phyloP scores from a whole-genome alignment of 2,797 vertebrate genomes.

The Channallabes apus region DNA sequence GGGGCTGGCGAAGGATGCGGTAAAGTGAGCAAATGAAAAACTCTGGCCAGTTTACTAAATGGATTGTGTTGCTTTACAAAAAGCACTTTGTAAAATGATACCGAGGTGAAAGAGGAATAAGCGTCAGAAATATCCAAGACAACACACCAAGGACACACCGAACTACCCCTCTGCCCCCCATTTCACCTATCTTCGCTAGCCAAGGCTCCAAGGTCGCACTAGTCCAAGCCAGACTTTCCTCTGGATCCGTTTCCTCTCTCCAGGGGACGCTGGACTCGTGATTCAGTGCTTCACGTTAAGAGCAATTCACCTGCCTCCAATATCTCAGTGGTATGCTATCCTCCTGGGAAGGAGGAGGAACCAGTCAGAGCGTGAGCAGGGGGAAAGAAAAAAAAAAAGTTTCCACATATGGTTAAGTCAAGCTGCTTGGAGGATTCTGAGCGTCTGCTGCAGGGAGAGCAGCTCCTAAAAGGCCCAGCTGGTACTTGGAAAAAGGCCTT shows the following conservation, averaged over 20 bases:
- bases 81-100: constrained; percentile 56
- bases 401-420: constrained; percentile 99
- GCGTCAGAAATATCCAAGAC: constrained; percentile 36
- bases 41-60: constrained; percentile 39
- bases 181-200: constrained; percentile 72
- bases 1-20: constrained; percentile 34
- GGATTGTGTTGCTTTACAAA: constrained; percentile 56
- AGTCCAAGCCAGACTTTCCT: constrained; percentile 89
- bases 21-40: constrained; percentile 49
- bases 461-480: constrained; percentile 99
- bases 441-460: constrained; percentile 98
- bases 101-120: constrained; percentile 14
- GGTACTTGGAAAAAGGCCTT: constrained; percentile 97
- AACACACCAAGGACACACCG: constrained; percentile 50
- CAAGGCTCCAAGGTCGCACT: constrained; percentile 90
- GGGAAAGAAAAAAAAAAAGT: constrained; percentile 74
- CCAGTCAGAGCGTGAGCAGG: constrained; percentile 87
- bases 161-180: constrained; percentile 54
- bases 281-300: constrained; percentile 99
- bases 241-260: constrained; percentile 96
- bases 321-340: constrained; percentile 88
- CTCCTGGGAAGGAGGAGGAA: constrained; percentile 76
- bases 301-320: constrained; percentile 99
- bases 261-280: constrained; percentile 95
- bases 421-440: constrained; percentile 98